These are phyloP conservation scores for Ips nitidus DNA, from an alignment of 1,140 invertebrate species.

Conservation along the genomic window DNA sequence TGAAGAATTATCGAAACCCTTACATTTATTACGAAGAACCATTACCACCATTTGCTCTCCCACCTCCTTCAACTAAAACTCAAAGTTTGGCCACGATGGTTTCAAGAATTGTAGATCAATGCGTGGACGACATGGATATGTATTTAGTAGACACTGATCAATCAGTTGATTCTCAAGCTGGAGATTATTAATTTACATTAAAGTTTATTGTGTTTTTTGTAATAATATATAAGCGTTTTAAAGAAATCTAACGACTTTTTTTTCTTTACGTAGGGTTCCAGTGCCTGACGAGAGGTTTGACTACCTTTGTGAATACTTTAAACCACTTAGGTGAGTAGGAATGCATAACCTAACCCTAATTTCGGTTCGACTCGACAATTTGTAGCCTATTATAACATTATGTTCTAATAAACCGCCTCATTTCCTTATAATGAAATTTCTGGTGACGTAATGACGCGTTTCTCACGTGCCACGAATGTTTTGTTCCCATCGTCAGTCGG, in stretches of 20 bases:
- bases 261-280: slow-evolving; percentile 89
- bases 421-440: slow-evolving; percentile 16
- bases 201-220: not conserved
- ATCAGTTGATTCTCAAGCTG: not conserved
- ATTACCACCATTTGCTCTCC: slow-evolving; percentile 37
- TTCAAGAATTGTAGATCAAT: slow-evolving; percentile 33
- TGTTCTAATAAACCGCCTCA: not conserved
- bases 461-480: slow-evolving; percentile 26
- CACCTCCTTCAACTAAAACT: slow-evolving; percentile 21
- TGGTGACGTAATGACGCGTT: slow-evolving; percentile 31
- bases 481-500: slow-evolving; percentile 41
- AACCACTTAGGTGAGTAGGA: slow-evolving; percentile 83
- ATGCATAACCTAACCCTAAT: not conserved
- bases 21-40: slow-evolving; percentile 50
- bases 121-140: slow-evolving; percentile 31
- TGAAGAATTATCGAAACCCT: slow-evolving; percentile 55
- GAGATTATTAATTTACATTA: not conserved
- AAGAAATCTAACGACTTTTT: slow-evolving; percentile 43
- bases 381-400: not conserved
- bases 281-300: slow-evolving; percentile 95
- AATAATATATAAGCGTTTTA: not conserved
- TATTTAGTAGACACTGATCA: slow-evolving; percentile 10
- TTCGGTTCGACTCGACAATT: not conserved
- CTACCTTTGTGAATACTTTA: slow-evolving; percentile 90
- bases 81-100: slow-evolving; percentile 31